Evolutionary conservation across 2,113 vertebrate genomes (phyloP), one percentile per base, ranked within the genome.

Genomic region (Tinamus guttatus): DNA sequence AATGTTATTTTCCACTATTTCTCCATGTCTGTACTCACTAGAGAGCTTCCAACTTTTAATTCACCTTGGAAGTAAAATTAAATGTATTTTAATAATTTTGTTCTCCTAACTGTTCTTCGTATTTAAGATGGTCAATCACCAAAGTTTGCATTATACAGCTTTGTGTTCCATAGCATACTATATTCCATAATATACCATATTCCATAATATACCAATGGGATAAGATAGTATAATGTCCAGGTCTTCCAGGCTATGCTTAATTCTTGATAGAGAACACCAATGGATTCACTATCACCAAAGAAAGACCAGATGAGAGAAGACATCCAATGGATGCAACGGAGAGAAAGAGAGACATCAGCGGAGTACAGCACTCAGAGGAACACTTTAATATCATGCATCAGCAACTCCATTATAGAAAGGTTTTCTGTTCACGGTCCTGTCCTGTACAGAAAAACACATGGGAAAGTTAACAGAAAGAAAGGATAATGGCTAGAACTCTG

Each of bases 291-390:
- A 56, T 13, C 34, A 24, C 30, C 79, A 89, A 36, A 45, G 43
- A 47, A 67, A 15, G 16, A 49, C 14, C 47, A 73, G 22, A 68
- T 87, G 28, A 95, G 36, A 74, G 32, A 87, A 89, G 88, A 79
- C 11, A 40, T 11, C 40, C 28, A 59, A 7, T 0, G 0, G 21
- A 54, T 1, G 0, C 38, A 73, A 77, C 2, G 40, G 45, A 87
- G 28, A 83, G 51, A 79, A 82, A 82, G 5, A 65, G 62, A 67
- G 60, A 32, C 47, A 84, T 60, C 43, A 45, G 41, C 22, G 94
- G 14, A 6, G 17, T 11, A 3, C 14, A 81, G 27, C 17, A 73
- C 14, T 14, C 15, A 30, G 30, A 71, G 82, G 30, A 73, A 68
- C 11, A 38, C 67, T 67, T 82, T 43, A 32, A 11, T 43, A 69